Evolutionary conservation across 2,797 vertebrate genomes (phyloP), one percentile per base, ranked within the genome.

Genomic region (Betta splendens): DNA sequence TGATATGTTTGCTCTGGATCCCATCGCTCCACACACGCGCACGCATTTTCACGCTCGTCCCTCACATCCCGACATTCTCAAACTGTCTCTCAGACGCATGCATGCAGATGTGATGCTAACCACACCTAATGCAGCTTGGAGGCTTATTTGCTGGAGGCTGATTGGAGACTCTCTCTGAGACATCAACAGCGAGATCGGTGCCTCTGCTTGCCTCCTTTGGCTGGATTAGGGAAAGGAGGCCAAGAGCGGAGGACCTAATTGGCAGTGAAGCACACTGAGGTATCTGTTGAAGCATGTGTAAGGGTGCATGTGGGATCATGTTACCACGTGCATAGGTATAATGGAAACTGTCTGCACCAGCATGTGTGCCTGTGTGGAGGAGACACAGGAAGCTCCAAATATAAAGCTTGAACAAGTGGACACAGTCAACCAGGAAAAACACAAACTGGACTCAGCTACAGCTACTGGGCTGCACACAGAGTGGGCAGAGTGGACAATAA

Each of bases 1-100:
- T 75, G 72, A 77, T 71, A 70, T 85, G 72, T 89, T 87, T 88
- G 72, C 79, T 83, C 64, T 82, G 64, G 61, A 67, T 73, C 62
- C 72, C 31, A 26, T 68, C 63, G 65, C 64, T 59, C 48, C 61
- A 53, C 48, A 13, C 60, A 51, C 29, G 63, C 53, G 51, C 17
- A 54, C 37, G 55, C 10, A 7, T 7, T 8, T 16, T n/a, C 3
- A 7, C 35, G n/a, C 12, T 12, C 12, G 6, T 57, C 54, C 69
- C 54, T 64, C 46, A 44, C 48, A 40, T 29, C 29, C 60, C 51
- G 58, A 72, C 63, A 29, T 64, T 20, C 50, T 50, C 37, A 64
- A 50, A 68, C 62, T 21, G 52, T 59, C 58, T 72, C 55, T 76
- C 55, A 40, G 54, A 51, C 48, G 23, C 39, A 57, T 35, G 46